Evolutionary conservation across 2,113 vertebrate species (phyloP), one percentile per base, ranked within the genome.

Genomic region (Seriola aureovittata): DNA sequence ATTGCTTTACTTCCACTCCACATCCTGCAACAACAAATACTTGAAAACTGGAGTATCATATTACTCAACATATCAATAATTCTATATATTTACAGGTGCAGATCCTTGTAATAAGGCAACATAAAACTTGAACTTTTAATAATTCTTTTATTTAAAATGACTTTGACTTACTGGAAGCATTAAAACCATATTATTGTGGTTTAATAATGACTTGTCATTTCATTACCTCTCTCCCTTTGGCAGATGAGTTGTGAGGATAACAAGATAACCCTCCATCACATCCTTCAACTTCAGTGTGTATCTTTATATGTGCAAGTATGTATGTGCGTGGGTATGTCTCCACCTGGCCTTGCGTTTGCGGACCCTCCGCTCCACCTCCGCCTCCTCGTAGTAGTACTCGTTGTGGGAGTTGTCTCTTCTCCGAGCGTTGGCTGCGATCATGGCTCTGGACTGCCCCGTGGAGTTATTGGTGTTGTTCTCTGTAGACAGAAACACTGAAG

Each of bases 371-470:
- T 99, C 98, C 3, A 97, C 95, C 88, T 99, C 98, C 0, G 97
- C 97, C 92, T 99, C 98, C 73, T 99, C 97, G 0, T 99, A 98
- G 93, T 99, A 99, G 66, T 95, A 97, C 59, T 98, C 98, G 0
- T 97, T 99, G 93, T 99, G 97, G n/a, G 97, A 96, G 90, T 97
- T 98, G 94, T 99, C 97, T 2, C 97, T 85, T 3, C 96, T 71
- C 14, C 96, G 96, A 0, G 97, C 96, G 0, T 96, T 96, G 0
- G 98, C 97, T 0, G 97, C 96, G 0, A 99, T 97, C 90, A 97
- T 97, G 0, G 97, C 97, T 17, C 97, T 94, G 0, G 97, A 94
- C 90, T 98, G 98, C 0, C 97, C 96, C 0, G 97, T 96, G 1
- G 97, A 97, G 71, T 97, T 97, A 34, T 96, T 97, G 17, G 97